Evolutionary conservation across 1,140 invertebrate species (phyloP).

Genomic region (Drosophila sechellia): DNA sequence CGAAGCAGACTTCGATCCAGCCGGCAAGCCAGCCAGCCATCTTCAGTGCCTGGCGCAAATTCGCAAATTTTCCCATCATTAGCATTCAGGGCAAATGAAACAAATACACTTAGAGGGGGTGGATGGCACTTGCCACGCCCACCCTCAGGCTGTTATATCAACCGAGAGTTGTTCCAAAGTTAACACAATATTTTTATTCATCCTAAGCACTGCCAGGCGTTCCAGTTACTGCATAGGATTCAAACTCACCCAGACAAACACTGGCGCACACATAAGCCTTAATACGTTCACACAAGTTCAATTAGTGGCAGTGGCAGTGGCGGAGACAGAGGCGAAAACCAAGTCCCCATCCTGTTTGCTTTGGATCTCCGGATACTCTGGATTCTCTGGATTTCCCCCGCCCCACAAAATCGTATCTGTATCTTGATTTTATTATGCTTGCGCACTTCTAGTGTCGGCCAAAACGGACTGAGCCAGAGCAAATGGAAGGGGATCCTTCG

Average conservation of each 20-base stretch:
- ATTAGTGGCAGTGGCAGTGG: slow-evolving; percentile 73
- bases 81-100: slow-evolving; percentile 82
- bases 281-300: slow-evolving; percentile 81
- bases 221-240: slow-evolving; percentile 4
- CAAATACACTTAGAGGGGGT: slow-evolving; percentile 72
- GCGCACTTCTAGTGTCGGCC: slow-evolving; percentile 58
- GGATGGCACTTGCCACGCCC: slow-evolving; percentile 31
- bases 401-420: slow-evolving; percentile 30
- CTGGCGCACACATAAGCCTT: slow-evolving; percentile 66
- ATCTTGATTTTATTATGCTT: slow-evolving; percentile 82
- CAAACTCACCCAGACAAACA: slow-evolving; percentile 46
- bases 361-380: not conserved
- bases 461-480: slow-evolving; percentile 4
- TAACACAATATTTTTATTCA: slow-evolving; percentile 82
- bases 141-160: slow-evolving; percentile 42
- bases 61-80: slow-evolving; percentile 83
- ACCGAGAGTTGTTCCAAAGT: slow-evolving; percentile 64
- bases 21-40: slow-evolving; percentile 13
- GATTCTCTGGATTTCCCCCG: not conserved
- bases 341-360: slow-evolving; percentile 12
- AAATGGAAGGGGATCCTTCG: slow-evolving; percentile 12
- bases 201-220: slow-evolving; percentile 61
- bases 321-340: slow-evolving; percentile 27
- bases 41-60: slow-evolving; percentile 57
- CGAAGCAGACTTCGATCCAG: slow-evolving; percentile 34